phyloP scores from a whole-genome alignment of 2,797 vertebrate genomes.

The Typhlichthys subterraneus region DNA sequence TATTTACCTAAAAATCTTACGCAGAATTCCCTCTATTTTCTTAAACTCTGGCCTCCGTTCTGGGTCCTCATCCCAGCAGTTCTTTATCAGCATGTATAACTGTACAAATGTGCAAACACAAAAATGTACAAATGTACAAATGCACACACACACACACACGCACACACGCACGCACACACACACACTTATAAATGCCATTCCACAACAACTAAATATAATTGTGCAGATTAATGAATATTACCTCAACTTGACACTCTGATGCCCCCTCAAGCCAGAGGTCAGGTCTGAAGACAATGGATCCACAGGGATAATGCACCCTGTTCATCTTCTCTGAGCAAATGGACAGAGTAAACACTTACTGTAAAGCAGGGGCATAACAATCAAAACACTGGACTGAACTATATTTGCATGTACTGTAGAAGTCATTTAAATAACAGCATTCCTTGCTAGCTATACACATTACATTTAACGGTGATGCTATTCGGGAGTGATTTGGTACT shows the following conservation, averaged over 20 bases:
- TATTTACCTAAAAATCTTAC: conserved; percentile 92
- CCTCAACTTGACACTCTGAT: conserved; percentile 85
- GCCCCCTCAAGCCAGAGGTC: conserved; percentile 84
- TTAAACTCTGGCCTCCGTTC: conserved; percentile 96
- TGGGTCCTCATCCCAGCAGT: conserved; percentile 97
- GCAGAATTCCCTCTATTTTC: conserved; percentile 87
- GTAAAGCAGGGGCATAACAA: neutral
- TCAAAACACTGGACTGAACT: too few species aligned
- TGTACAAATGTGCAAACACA: conserved; percentile 39
- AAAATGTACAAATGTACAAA: neutral
- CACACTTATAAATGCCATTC: neutral
- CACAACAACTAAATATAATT: neutral
- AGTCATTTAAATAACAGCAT: too few species aligned
- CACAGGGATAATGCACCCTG: conserved; percentile 79
- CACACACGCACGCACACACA: neutral
- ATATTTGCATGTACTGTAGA: neutral
- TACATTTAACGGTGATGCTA: too few species aligned
- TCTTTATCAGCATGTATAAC: conserved; percentile 88
- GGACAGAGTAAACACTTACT: neutral
- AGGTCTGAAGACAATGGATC: conserved; percentile 80
- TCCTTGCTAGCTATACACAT: too few species aligned
- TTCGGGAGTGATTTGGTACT: too few species aligned
- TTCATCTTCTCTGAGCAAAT: conserved; percentile 86
- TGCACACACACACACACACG: conserved; percentile 5
- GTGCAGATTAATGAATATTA: conserved; percentile 43